A percentile compares a stretch with the other conserved stretches of the same genome.
These are phyloP conservation scores for Turritopsis rubra DNA, from an alignment of 30 jellyfish, hydroid and myxozoan genomes.

Conservation along the genomic window DNA sequence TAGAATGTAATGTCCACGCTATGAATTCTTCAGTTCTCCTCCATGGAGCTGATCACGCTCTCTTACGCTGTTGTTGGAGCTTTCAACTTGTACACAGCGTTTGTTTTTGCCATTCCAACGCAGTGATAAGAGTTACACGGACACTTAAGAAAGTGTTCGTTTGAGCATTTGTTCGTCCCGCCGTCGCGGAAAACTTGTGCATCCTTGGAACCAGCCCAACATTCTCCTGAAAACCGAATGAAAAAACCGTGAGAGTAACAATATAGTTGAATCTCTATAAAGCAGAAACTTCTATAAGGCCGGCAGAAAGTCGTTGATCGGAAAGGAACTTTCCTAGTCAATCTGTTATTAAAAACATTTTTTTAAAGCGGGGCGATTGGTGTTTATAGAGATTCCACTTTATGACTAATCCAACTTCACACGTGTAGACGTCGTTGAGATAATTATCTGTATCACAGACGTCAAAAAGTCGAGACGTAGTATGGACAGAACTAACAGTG, in stretches of 20 bases:
- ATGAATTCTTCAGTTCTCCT: too few relatives aligned
- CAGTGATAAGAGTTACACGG: constrained; percentile 75
- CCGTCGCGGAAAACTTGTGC: neutral
- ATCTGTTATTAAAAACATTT: too few relatives aligned
- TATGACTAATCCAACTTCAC: too few relatives aligned
- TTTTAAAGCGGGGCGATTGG: too few relatives aligned
- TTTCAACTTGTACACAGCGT: constrained; percentile 39
- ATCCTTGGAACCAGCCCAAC: neutral
- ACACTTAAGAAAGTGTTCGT: constrained; percentile 36
- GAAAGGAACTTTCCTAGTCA: too few relatives aligned
- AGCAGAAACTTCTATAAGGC: too few relatives aligned
- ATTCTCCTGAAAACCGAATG: neutral
- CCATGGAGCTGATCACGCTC: too few relatives aligned
- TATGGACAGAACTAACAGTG: too few relatives aligned
- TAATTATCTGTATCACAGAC: too few relatives aligned
- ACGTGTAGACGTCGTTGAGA: too few relatives aligned
- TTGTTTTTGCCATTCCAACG: constrained; percentile 63
- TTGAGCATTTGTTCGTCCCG: constrained; percentile 1
- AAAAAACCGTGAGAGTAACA: neutral
- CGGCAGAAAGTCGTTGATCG: neutral
- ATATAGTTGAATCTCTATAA: neutral
- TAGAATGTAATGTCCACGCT: neutral
- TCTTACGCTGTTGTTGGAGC: neutral
- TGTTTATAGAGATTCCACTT: too few relatives aligned
- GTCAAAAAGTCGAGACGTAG: too few relatives aligned